These are phyloP conservation scores for Aphrophora alni DNA, from an alignment of 2,888 invertebrate genomes.

Conservation along the genomic window DNA sequence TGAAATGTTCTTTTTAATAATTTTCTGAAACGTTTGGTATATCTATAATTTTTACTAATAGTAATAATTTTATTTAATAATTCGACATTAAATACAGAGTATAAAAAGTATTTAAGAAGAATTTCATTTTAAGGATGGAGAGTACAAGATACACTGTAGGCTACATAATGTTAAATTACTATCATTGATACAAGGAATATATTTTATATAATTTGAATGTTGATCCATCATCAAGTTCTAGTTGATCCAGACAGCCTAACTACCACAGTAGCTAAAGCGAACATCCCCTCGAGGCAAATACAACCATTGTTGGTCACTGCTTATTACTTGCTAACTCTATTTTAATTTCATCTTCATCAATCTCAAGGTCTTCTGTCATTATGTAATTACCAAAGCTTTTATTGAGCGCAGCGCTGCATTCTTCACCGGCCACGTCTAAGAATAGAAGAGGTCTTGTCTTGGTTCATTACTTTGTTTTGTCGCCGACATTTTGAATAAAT, in stretches of 20 bases:
- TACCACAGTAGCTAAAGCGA: not conserved
- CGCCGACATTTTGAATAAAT: conserved; percentile 1
- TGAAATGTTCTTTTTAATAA: too few species aligned
- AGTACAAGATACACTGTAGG: too few species aligned
- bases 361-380: conserved; percentile 2
- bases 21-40: too few species aligned
- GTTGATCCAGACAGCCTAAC: not conserved
- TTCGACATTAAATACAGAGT: too few species aligned
- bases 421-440: not conserved
- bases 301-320: not conserved
- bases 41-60: too few species aligned
- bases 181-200: too few species aligned
- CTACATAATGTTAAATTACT: too few species aligned
- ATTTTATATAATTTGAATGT: too few species aligned
- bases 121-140: too few species aligned
- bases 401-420: not conserved
- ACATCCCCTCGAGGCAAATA: not conserved
- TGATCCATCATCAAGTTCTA: not conserved
- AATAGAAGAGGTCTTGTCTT: not conserved
- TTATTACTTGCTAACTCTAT: conserved; percentile 2
- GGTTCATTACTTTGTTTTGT: not conserved
- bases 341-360: conserved; percentile 2
- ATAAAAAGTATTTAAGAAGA: too few species aligned
- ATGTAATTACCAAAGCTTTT: not conserved
- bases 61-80: too few species aligned